Percentiles rank a stretch among this genome's conserved stretches.
These are phyloP conservation scores for Semnornis frantzii DNA, from an alignment of 2,113 vertebrate genomes.

Conservation along the genomic window DNA sequence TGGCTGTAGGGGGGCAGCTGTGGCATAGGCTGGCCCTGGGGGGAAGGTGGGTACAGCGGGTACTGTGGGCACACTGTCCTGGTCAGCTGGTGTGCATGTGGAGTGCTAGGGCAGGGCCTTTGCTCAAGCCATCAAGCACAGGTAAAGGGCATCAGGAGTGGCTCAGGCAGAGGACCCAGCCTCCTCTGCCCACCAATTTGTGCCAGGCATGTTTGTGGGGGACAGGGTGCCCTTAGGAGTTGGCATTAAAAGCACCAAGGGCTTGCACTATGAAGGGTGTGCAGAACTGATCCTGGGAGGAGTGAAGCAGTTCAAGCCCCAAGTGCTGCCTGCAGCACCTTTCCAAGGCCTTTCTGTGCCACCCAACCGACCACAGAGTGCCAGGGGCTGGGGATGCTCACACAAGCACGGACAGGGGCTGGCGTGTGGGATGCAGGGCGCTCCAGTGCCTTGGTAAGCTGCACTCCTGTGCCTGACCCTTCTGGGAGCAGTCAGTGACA, in stretches of 20 bases:
- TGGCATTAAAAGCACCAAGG: neutral
- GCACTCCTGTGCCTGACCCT: accelerated
- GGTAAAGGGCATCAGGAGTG: neutral
- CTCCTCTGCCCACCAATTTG: no score
- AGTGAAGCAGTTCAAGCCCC: neutral
- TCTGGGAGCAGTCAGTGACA: neutral
- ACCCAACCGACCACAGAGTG: neutral
- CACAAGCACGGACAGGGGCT: neutral
- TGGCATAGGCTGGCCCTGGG: no score
- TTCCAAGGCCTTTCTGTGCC: neutral
- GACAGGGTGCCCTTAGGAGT: neutral
- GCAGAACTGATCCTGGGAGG: neutral
- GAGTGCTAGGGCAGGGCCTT: neutral
- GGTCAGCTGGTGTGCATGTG: neutral
- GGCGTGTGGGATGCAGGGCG: accelerated
- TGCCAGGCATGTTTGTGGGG: neutral
- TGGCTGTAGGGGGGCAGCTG: neutral
- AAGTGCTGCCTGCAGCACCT: neutral
- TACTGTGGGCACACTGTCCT: accelerated
- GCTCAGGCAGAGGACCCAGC: neutral
- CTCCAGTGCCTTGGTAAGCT: neutral
- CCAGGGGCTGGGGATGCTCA: neutral
- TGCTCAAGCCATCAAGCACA: accelerated
- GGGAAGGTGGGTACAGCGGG: accelerated
- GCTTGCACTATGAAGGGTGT: neutral